phyloP scores from a whole-genome alignment of 2,888 invertebrate genomes.

The Chydorus sphaericus region DNA sequence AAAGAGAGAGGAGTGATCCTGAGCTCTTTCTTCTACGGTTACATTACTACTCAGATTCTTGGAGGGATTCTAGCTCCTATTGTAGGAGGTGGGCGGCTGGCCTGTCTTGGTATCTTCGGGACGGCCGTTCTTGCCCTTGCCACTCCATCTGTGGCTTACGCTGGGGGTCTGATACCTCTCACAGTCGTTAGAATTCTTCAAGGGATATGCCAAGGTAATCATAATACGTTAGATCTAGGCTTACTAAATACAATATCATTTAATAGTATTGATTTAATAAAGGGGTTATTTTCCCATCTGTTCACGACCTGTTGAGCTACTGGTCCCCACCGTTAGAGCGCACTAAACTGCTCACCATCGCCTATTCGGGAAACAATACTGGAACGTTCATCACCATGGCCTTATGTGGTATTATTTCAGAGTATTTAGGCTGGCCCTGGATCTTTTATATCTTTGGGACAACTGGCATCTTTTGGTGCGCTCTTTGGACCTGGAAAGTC shows the following conservation, averaged over 20 bases:
- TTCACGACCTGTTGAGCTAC: constrained; percentile 67
- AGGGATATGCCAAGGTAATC: constrained; percentile 58
- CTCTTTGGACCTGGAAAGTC: constrained; percentile 18
- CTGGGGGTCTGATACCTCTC: constrained; percentile 51
- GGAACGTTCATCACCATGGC: constrained; percentile 75
- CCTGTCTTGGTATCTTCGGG: constrained; percentile 55
- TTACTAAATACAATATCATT: too few relatives aligned
- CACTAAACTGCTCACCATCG: constrained; percentile 61
- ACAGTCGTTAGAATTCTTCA: constrained; percentile 57
- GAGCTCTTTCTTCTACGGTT: constrained; percentile 81
- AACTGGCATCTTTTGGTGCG: constrained; percentile 29
- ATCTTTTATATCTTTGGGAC: too few relatives aligned
- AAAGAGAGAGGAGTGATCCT: constrained; percentile 60
- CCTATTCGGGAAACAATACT: constrained; percentile 71
- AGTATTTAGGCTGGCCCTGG: constrained; percentile 59
- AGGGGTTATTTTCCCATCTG: constrained; percentile 64
- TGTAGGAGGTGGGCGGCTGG: constrained; percentile 64
- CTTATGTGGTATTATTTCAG: constrained; percentile 53
- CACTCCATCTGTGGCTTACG: constrained; percentile 60
- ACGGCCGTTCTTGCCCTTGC: constrained; percentile 65
- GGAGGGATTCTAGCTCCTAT: constrained; percentile 71
- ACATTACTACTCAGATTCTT: constrained; percentile 60
- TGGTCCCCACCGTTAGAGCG: constrained; percentile 71
- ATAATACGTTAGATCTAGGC: background rate
- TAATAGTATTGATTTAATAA: too few relatives aligned